Percentiles rank a stretch among this genome's conserved stretches.
Conservation (phyloP, 2,113 vertebrate species). For the Alethe diademata region DNA sequence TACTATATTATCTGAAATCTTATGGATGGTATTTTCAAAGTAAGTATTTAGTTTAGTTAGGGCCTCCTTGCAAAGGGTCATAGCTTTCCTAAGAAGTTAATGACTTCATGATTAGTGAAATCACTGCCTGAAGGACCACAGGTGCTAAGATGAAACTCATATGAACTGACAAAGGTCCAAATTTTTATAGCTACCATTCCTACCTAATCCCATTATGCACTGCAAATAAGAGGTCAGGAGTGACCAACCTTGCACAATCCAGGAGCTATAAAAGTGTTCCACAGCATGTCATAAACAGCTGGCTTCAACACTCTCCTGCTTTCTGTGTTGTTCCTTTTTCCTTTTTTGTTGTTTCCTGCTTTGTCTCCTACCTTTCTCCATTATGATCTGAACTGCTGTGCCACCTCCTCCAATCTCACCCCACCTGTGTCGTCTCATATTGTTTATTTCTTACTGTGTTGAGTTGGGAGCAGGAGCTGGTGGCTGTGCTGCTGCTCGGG, state of each 20-base stretch:
- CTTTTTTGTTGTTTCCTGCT: neutral
- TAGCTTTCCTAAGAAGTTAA: neutral
- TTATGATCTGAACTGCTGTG: neutral
- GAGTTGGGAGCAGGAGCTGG: neutral
- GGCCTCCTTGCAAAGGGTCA: neutral
- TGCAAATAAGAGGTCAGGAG: neutral
- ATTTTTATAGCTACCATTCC: neutral
- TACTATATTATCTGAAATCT: neutral
- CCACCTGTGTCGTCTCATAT: neutral
- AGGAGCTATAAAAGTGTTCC: neutral
- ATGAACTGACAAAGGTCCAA: neutral
- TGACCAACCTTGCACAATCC: neutral
- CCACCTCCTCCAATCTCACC: neutral
- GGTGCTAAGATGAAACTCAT: neutral
- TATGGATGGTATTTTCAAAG: neutral
- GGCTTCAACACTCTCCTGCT: neutral
- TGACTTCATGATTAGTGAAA: neutral
- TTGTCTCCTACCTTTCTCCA: neutral
- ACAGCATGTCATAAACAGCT: neutral
- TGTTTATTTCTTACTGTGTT: neutral
- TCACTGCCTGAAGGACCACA: neutral
- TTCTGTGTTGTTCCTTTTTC: neutral
- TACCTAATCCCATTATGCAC: neutral
- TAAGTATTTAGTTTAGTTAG: neutral
- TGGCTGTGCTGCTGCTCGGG: neutral